phyloP scores from a whole-genome alignment of 2,797 vertebrate genomes.

The Lepilemur septentrionalis region DNA sequence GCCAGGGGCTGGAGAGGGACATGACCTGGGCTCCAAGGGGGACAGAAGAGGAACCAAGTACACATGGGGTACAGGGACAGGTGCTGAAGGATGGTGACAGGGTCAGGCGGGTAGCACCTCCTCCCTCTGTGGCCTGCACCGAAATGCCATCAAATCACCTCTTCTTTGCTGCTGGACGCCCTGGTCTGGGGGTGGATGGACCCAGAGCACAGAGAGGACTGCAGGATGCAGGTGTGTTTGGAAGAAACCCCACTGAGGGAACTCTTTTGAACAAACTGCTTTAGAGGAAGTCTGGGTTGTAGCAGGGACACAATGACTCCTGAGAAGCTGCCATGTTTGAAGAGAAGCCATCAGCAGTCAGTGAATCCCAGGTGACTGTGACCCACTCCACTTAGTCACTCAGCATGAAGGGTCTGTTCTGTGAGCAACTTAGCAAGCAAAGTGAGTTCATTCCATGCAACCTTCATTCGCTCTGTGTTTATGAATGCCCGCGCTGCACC shows the following conservation, averaged over 20 bases:
- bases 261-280: background rate
- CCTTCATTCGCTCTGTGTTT: background rate
- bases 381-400: background rate
- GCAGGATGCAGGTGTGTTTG: background rate
- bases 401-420: background rate
- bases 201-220: background rate
- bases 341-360: background rate
- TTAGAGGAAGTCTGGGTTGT: background rate
- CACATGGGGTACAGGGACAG: rapidly evolving
- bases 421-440: background rate
- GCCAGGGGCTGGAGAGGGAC: background rate
- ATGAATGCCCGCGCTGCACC: background rate
- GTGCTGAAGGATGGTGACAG: rapidly evolving
- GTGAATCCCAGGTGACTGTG: conserved; percentile 4
- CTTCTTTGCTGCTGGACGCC: background rate
- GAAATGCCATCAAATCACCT: background rate
- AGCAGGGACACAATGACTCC: background rate
- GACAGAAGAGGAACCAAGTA: background rate
- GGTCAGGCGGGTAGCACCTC: rapidly evolving
- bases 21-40: background rate
- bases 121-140: background rate
- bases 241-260: background rate
- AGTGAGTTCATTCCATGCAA: background rate
- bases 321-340: background rate
- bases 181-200: background rate